Percentiles rank a stretch among this genome's conserved stretches.
phyloP scores from a whole-genome alignment of 2,113 vertebrate genomes.

The Callopanchax toddi region DNA sequence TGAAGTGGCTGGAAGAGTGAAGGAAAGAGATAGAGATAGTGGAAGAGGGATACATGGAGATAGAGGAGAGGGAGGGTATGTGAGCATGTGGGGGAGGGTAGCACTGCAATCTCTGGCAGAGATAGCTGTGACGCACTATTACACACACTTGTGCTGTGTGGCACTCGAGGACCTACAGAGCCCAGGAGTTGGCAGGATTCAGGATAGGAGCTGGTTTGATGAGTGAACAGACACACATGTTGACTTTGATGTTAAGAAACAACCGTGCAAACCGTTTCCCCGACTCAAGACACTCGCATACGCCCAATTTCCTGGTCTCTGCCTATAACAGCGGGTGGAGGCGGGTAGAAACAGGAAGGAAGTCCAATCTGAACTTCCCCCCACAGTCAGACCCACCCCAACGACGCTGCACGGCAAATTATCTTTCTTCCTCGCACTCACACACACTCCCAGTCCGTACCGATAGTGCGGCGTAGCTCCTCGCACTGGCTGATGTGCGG shows the following conservation, averaged over 20 bases:
- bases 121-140: conserved; percentile 70
- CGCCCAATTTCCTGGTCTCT: conserved; percentile 67
- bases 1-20: conserved; percentile 53
- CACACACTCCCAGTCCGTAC: conserved; percentile 74
- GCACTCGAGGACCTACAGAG: conserved; percentile 49
- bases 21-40: conserved; percentile 49
- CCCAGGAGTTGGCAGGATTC: conserved; percentile 29
- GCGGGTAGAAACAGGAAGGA: conserved; percentile 76
- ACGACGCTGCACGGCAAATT: conserved; percentile 54
- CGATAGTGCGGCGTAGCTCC: conserved; percentile 83
- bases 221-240: conserved; percentile 1
- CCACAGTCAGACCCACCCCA: conserved; percentile 62
- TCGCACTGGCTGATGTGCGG: conserved; percentile 88
- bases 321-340: conserved; percentile 70
- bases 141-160: conserved; percentile 44
- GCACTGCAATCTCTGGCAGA: conserved; percentile 70
- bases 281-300: conserved; percentile 25
- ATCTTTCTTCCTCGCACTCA: conserved; percentile 29
- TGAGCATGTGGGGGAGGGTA: conserved; percentile 69
- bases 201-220: conserved; percentile 19
- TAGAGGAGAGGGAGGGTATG: conserved; percentile 54
- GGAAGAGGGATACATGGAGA: conserved; percentile 55
- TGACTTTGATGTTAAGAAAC: conserved; percentile 23
- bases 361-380: conserved; percentile 77
- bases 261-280: conserved; percentile 32